Evolutionary conservation across 2,888 invertebrate genomes (phyloP), one percentile per base, ranked within the genome.

Genomic region (Microctonus hyperodae): DNA sequence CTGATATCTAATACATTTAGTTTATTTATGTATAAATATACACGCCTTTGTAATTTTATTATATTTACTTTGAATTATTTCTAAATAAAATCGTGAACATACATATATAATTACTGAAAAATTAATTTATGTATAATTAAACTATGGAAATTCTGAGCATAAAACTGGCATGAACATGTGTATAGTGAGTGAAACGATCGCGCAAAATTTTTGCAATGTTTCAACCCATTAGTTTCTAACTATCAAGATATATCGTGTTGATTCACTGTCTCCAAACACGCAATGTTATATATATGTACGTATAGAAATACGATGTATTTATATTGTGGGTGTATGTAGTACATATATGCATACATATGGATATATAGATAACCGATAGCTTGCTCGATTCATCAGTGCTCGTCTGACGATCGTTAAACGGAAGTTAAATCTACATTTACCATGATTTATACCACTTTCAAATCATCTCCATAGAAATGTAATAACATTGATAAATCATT

Each of bases 401-500:
- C 65, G 37, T 44, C 53, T 51, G 60, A 40, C 55, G 55, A 66
- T 66, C 61, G 66, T 58, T 58, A 58, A 51, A 37, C 57, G 62
- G 67, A 67, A 62, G 57, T 51, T 16, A 28, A 51, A 67, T 67
- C 62, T 67, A 62, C 67, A 67, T 67, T 57, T 51, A 63, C 57
- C 28, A 31, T 51, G 51, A 56, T 37, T n/a, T 62, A n/a, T 16
- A 20, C 62, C 37, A 53, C 9, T 53, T 25, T 25, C 35, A 33
- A 55, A 60, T 60, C 31, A 28, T 53, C 48, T 22, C 13, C 57
- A 20, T n/a, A 44, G 44, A 6, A 44, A n/a, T 16, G 7, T 40
- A 44, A 44, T 16, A 20, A n/a, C 16, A 16, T 16, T 28, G 58
- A 67, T 58, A 58, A 55, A 9, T 25, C 40, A 9, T 48, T 55